phyloP scores from a whole-genome alignment of 2,113 vertebrate species.

The Grammomys surdaster region DNA sequence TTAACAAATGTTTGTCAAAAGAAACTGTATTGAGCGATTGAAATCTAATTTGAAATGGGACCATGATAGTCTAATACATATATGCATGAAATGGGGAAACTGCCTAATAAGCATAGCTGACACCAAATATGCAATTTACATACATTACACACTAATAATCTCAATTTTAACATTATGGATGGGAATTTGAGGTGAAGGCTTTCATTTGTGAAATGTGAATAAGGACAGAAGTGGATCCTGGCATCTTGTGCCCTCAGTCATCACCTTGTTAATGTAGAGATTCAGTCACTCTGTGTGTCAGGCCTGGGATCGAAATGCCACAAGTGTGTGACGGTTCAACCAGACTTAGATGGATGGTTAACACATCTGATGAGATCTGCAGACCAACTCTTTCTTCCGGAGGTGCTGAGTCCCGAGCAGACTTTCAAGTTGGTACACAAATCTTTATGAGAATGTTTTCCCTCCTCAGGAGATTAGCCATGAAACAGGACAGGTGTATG shows the following conservation, averaged over 20 bases:
- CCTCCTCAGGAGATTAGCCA: slow-evolving; percentile 57
- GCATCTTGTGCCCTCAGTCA: slow-evolving; percentile 54
- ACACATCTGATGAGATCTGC: slow-evolving; percentile 74
- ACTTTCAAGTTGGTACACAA: slow-evolving; percentile 51
- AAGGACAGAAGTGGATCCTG: slow-evolving; percentile 70
- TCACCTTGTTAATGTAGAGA: slow-evolving; percentile 66
- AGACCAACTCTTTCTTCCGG: slow-evolving; percentile 69
- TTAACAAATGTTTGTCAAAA: slow-evolving; percentile 84
- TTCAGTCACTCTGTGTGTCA: slow-evolving; percentile 45
- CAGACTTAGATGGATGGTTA: slow-evolving; percentile 72
- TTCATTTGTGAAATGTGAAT: slow-evolving; percentile 76
- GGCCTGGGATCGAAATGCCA: slow-evolving; percentile 38
- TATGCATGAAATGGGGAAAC: slow-evolving; percentile 85
- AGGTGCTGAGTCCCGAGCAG: slow-evolving; percentile 4
- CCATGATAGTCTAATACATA: slow-evolving; percentile 81
- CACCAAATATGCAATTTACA: slow-evolving; percentile 88
- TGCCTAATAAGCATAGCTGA: slow-evolving; percentile 85
- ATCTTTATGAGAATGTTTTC: slow-evolving; percentile 61
- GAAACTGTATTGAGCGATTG: slow-evolving; percentile 79
- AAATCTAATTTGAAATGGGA: slow-evolving; percentile 86
- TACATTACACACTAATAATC: slow-evolving; percentile 90
- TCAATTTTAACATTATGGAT: slow-evolving; percentile 82
- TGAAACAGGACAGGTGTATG: slow-evolving; percentile 67
- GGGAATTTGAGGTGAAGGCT: slow-evolving; percentile 73
- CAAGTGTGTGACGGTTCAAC: slow-evolving; percentile 67